A percentile compares a stretch with the other conserved stretches of the same genome.
These are phyloP conservation scores for Aphrophora alni DNA, from an alignment of 2,888 invertebrate genomes.

Conservation along the genomic window DNA sequence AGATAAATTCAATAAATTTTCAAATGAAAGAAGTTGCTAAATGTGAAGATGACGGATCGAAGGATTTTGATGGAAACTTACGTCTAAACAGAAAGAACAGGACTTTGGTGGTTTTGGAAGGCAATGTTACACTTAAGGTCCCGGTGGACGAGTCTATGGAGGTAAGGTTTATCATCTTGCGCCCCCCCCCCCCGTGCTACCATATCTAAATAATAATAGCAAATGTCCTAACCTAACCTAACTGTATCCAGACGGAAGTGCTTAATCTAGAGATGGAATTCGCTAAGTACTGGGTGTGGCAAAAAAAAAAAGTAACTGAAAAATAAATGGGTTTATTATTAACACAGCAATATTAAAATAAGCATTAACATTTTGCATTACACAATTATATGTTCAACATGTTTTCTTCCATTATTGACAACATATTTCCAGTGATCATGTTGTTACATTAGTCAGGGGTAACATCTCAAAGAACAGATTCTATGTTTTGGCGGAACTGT, in stretches of 20 bases:
- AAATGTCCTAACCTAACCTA: no score
- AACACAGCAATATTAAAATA: no score
- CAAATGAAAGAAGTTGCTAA: background rate
- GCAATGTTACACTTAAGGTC: background rate
- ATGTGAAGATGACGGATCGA: background rate
- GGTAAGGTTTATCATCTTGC: no score
- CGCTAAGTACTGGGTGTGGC: no score
- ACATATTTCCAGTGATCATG: slow-evolving; percentile 19
- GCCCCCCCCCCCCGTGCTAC: no score
- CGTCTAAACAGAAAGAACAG: background rate
- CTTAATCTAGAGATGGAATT: no score
- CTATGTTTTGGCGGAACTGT: background rate
- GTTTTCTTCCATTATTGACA: slow-evolving; percentile 16
- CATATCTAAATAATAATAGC: no score
- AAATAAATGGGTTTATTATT: no score
- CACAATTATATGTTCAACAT: slow-evolving; percentile 15
- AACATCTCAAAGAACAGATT: no score
- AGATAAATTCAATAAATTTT: background rate
- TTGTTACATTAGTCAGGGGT: background rate
- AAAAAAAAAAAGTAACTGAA: no score
- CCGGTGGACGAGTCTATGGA: background rate
- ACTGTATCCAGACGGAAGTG: no score
- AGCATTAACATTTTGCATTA: no score
- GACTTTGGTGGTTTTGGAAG: background rate
- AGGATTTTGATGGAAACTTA: background rate